Evolutionary conservation across 2,113 vertebrate genomes (phyloP), one percentile per base, ranked within the genome.

Genomic region (Syrmaticus mikado): DNA sequence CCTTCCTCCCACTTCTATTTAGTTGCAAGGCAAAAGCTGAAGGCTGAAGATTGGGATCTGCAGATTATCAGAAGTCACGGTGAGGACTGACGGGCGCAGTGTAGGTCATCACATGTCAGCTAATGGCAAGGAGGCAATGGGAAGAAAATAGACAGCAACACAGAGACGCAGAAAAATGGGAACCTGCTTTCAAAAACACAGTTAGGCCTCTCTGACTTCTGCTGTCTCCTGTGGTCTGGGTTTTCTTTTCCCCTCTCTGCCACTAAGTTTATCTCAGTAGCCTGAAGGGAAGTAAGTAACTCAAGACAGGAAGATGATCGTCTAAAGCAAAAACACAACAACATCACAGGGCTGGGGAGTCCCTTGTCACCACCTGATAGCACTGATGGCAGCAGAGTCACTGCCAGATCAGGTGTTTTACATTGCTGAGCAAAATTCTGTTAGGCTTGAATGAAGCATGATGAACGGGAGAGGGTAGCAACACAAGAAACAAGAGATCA

Each of bases 301-400:
- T 55, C 36, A 45, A 50, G 66, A 20, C 70, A 88, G 91, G 87
- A 85, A 90, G 65, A 48, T 82, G 65, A 77, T 22, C 25, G 64
- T 72, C 36, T 32, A 40, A 45, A 80, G 36, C 52, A 75, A 72
- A 92, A 83, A 60, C n/a, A 32, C 58, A 61, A 13, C 36, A 66
- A 43, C 60, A 80, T 13, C 57, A 27, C 11, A 48, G 78, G 78
- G 15, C 7, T 7, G 65, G 50, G 46, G 32, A 55, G 53, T 25
- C 38, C 30, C 11, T 57, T 24, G 20, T 65, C 67, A 65, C 82
- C 61, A 11, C 30, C 11, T 17, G 38, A 30, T 43, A 50, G 71
- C 62, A 25, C 4, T 0, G 0, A 14, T 70, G 40, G 36, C 22
- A 78, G 20, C 43, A 91, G 52, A 74, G 70, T 36, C 62, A 18